A percentile compares a stretch with the other conserved stretches of the same genome.
phyloP scores from a whole-genome alignment of 2,888 invertebrate species.

The Noctua comes region DNA sequence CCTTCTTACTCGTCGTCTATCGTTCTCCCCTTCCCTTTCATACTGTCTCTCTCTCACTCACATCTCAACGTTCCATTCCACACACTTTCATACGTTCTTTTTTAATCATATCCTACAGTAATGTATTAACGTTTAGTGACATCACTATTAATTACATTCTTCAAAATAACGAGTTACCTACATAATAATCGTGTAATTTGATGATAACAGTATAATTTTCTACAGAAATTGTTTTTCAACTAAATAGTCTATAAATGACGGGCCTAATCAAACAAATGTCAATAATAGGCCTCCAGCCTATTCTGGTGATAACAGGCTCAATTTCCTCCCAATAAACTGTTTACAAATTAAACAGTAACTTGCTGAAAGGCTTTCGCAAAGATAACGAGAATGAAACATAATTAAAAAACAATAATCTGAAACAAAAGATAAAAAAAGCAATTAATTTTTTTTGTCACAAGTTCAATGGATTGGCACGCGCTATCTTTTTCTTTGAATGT shows the following conservation, averaged over 20 bases:
- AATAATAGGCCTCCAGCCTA: background rate
- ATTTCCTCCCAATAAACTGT: slow-evolving; percentile 2
- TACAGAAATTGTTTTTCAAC: background rate
- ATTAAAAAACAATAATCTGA: slow-evolving; percentile 12
- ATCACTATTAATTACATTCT: background rate
- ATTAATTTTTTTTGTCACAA: background rate
- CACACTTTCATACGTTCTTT: no score
- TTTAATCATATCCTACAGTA: no score
- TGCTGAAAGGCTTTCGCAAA: slow-evolving; percentile 1
- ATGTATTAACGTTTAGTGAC: background rate
- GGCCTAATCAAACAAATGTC: slow-evolving; percentile 26
- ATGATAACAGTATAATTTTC: background rate
- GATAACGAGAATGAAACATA: slow-evolving; percentile 8
- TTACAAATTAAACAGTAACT: slow-evolving; percentile 30
- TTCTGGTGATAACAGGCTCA: background rate
- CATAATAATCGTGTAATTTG: background rate
- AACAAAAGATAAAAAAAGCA: slow-evolving; percentile 10
- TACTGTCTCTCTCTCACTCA: no score
- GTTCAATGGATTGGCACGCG: background rate
- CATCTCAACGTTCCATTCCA: no score
- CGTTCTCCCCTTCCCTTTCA: no score
- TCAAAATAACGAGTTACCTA: background rate
- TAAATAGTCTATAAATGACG: background rate
- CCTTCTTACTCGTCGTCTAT: no score
- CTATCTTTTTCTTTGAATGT: background rate